Evolutionary conservation across 1,140 invertebrate species (phyloP).

Genomic region (Philaenus spumarius): DNA sequence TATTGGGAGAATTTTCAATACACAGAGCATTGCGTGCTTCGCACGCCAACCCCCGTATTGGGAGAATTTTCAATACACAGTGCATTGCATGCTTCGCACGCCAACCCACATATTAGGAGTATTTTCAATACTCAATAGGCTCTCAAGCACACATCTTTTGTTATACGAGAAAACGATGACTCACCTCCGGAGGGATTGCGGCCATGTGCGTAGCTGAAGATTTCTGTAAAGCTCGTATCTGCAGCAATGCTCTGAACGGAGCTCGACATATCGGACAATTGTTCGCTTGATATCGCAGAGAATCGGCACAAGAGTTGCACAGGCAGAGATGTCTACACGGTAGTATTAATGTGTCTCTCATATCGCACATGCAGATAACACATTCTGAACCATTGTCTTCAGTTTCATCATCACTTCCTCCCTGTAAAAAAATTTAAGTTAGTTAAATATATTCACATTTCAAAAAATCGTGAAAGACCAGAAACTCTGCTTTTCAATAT

Average conservation of each 20-base stretch:
- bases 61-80: too few relatives aligned
- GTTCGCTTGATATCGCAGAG: slow-evolving; percentile 92
- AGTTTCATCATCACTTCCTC: slow-evolving; percentile 75
- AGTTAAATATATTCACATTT: too few relatives aligned
- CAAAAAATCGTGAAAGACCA: too few relatives aligned
- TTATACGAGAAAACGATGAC: too few relatives aligned
- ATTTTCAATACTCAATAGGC: too few relatives aligned
- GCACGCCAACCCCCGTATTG: too few relatives aligned
- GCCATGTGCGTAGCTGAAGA: slow-evolving; percentile 47
- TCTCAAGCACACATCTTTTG: too few relatives aligned
- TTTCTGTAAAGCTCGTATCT: slow-evolving; percentile 91
- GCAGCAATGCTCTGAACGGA: slow-evolving; percentile 92
- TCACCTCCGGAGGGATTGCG: slow-evolving; percentile 38
- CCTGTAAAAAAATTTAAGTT: slow-evolving; percentile 42
- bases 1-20: too few relatives aligned
- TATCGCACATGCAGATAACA: slow-evolving; percentile 98
- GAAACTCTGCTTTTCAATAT: too few relatives aligned
- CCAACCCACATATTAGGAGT: too few relatives aligned
- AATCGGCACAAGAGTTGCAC: slow-evolving; percentile 96
- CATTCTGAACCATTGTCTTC: slow-evolving; percentile 98
- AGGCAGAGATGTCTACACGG: slow-evolving; percentile 97
- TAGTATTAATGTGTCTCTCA: slow-evolving; percentile 93
- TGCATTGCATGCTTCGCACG: too few relatives aligned
- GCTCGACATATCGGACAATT: slow-evolving; percentile 98
- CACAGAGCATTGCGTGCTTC: too few relatives aligned